Evolutionary conservation across 1,140 invertebrate genomes (phyloP).

Genomic region (Melitaea cinxia): DNA sequence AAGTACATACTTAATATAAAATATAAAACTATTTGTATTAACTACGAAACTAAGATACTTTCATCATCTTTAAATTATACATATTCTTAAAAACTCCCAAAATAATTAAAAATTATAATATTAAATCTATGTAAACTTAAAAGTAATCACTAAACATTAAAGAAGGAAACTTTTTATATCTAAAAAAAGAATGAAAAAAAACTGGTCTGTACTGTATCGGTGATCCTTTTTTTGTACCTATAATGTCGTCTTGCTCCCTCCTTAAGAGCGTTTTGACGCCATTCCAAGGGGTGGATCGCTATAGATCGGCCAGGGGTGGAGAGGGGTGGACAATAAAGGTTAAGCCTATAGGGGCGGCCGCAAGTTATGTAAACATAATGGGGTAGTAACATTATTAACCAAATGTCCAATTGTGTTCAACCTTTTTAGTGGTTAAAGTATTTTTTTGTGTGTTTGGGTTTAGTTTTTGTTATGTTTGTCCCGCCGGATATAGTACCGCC

Average conservation of each 20-base stretch:
- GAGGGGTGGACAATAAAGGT: slow-evolving; percentile 54
- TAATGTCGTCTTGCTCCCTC: slow-evolving; percentile 53
- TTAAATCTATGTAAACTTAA: too few species aligned
- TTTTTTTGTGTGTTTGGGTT: neutral
- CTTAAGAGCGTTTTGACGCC: slow-evolving; percentile 40
- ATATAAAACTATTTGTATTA: too few species aligned
- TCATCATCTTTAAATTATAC: too few species aligned
- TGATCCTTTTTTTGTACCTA: slow-evolving; percentile 34
- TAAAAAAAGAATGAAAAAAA: too few species aligned
- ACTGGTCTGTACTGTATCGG: too few species aligned
- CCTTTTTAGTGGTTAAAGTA: neutral
- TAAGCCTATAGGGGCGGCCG: slow-evolving; percentile 55
- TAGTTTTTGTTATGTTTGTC: neutral
- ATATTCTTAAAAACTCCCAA: too few species aligned
- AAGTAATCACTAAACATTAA: too few species aligned
- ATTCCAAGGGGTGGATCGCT: slow-evolving; percentile 48
- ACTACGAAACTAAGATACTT: too few species aligned
- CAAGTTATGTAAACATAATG: slow-evolving; percentile 11
- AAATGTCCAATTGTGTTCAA: neutral
- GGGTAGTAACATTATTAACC: slow-evolving; percentile 1
- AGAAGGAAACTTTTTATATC: too few species aligned
- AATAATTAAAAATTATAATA: too few species aligned
- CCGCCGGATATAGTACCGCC: too few species aligned
- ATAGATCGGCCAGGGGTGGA: slow-evolving; percentile 46
- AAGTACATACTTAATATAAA: too few species aligned